Evolutionary conservation across 2,113 vertebrate genomes (phyloP), one percentile per base, ranked within the genome.

Genomic region (Triplophysa dalaica): DNA sequence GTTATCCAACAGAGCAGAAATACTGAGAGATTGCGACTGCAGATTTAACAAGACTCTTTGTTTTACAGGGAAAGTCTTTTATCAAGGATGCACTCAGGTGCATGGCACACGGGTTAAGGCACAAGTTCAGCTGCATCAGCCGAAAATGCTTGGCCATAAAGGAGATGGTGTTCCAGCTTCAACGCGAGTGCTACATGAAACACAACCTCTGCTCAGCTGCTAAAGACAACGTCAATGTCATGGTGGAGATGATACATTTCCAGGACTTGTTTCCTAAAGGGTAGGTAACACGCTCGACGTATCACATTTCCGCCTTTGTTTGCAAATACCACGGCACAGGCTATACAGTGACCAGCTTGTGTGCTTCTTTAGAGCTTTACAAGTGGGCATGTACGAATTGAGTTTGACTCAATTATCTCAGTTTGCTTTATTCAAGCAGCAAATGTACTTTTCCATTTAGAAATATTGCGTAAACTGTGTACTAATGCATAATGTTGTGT

Each of bases 241-340:
- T 99, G 88, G 96, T 97, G 90, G 97, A 99, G 91, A 99, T 99
- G 97, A 99, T 99, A 89, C 96, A 96, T 86, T 98, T 99, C 92
- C 98, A 96, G 89, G 96, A 99, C 90, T 90, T 99, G 76, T 96
- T 99, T 87, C 95, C 95, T 80, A 98, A 97, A 72, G 98, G 95
- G 98, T 99, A 91, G 96, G 96, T 92, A 22, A 63, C 60, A 24
- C 12, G 19, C 21, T 33, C 33, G 0, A 48, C 43, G 16, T 75
- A 52, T 66, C 48, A 38, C 10, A 24, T 73, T 43, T 60, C 63
- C 65, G 26, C 26, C 52, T 26, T 33, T 54, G 7, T 52, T 29
- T 50, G 43, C 61, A 21, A 1, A 26, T n/a, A 50, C 61, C 61
- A 29, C 61, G 12, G 10, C 22, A 17, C 11, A 62, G 22, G 22